phyloP scores from a whole-genome alignment of 2,888 invertebrate genomes.

The Trissolcus japonicus region DNA sequence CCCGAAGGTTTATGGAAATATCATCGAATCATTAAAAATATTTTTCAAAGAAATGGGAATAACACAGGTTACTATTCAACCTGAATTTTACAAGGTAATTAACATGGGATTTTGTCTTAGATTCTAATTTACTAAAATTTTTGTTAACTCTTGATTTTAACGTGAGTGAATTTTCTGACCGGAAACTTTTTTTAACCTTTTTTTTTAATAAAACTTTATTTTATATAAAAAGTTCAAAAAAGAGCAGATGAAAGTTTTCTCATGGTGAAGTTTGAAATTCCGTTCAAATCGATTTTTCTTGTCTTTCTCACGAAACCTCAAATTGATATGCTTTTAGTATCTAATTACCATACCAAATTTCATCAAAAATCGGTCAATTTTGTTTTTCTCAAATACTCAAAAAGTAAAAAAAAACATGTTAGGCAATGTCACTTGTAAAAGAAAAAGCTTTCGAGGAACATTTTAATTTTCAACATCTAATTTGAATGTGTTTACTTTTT shows the following conservation, averaged over 20 bases:
- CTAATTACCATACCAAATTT: not conserved
- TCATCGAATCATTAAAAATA: conserved; percentile 81
- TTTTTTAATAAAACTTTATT: not conserved
- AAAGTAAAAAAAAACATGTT: too few species aligned
- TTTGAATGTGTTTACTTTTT: conserved; percentile 3
- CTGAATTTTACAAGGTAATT: conserved; percentile 82
- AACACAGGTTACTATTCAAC: conserved; percentile 90
- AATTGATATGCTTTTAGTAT: too few species aligned
- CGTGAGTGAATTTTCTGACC: too few species aligned
- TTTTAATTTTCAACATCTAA: not conserved
- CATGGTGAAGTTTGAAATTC: too few species aligned
- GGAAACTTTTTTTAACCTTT: too few species aligned
- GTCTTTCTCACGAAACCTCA: too few species aligned
- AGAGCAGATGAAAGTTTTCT: not conserved
- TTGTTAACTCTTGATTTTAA: not conserved
- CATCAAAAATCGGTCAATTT: not conserved
- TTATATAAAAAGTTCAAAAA: not conserved
- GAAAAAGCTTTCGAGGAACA: too few species aligned
- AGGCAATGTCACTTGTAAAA: too few species aligned
- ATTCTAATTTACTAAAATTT: not conserved
- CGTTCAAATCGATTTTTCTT: conserved; percentile 4
- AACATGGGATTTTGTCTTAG: not conserved
- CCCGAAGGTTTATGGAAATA: conserved; percentile 79
- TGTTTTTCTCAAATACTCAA: too few species aligned
- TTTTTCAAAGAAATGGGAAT: conserved; percentile 90